Evolutionary conservation across 2,797 vertebrate species (phyloP).

Genomic region (Spheniscus humboldti): DNA sequence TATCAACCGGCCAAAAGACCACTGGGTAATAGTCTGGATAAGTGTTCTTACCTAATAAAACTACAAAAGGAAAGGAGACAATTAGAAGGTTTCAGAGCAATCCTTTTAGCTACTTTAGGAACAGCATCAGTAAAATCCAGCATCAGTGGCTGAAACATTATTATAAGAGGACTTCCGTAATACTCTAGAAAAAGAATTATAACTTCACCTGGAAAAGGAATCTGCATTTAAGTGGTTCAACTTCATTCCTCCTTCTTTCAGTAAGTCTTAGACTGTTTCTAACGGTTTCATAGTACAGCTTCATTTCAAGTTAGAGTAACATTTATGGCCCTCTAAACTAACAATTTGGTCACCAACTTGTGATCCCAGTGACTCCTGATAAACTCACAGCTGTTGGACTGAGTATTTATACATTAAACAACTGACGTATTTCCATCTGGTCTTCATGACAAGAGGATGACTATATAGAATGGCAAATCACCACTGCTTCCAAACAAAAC

Average conservation of each 20-base stretch:
- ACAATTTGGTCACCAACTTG: background rate
- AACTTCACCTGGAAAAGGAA: background rate
- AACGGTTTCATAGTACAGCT: background rate
- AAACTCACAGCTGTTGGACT: constrained; percentile 24
- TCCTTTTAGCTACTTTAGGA: background rate
- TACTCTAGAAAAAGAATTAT: background rate
- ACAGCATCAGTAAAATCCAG: background rate
- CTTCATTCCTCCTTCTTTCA: background rate
- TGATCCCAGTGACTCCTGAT: background rate
- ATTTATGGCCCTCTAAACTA: background rate
- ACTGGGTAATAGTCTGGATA: background rate
- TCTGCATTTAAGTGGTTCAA: background rate
- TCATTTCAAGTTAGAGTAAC: background rate
- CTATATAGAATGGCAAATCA: constrained; percentile 25
- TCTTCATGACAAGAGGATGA: constrained; percentile 23
- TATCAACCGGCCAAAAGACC: background rate
- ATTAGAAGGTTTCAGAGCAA: background rate
- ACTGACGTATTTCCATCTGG: constrained; percentile 40
- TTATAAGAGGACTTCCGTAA: background rate
- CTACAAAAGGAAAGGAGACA: background rate
- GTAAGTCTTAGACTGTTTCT: background rate
- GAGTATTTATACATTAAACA: constrained; percentile 52
- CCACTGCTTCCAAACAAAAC: constrained; percentile 50
- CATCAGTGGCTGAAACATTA: background rate
- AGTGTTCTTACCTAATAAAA: background rate